These are phyloP conservation scores for Chondrosia reniformis DNA, from an alignment of 37 sponge, comb jelly and placozoan species.

Conservation along the genomic window DNA sequence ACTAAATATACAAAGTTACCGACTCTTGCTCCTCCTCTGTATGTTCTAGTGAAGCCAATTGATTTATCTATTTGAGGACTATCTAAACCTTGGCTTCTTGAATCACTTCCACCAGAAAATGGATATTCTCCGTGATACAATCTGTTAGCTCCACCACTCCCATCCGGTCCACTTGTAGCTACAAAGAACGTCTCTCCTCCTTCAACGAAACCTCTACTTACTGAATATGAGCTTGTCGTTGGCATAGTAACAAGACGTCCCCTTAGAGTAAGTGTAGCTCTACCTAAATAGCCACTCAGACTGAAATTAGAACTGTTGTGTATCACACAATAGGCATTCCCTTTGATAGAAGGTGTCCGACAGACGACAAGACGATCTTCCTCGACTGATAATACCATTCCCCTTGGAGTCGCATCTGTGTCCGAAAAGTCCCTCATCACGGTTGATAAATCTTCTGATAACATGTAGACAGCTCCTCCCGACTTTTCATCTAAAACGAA, in stretches of 20 bases:
- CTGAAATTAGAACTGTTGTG: background rate
- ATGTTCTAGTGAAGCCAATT: background rate
- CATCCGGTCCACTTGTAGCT: background rate
- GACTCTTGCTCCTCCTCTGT: background rate
- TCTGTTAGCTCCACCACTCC: background rate
- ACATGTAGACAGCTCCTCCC: constrained; percentile 3
- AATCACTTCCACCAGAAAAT: background rate
- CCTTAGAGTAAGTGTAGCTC: background rate
- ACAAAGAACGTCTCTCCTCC: background rate
- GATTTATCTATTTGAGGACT: background rate
- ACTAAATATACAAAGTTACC: background rate
- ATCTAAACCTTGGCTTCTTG: background rate
- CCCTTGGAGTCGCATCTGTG: background rate
- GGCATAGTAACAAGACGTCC: too few species aligned
- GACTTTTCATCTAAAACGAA: background rate
- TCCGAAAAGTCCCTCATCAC: background rate
- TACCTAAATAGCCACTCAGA: background rate
- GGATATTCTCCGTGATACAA: background rate
- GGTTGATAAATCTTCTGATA: background rate
- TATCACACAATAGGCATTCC: background rate
- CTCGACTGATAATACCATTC: background rate
- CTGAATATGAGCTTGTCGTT: background rate
- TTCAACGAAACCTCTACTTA: background rate
- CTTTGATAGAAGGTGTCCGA: background rate
- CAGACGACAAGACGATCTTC: background rate